A percentile compares a stretch with the other conserved stretches of the same genome.
Evolutionary conservation across 1,140 invertebrate species (phyloP).

Genomic region (Myzus persicae): DNA sequence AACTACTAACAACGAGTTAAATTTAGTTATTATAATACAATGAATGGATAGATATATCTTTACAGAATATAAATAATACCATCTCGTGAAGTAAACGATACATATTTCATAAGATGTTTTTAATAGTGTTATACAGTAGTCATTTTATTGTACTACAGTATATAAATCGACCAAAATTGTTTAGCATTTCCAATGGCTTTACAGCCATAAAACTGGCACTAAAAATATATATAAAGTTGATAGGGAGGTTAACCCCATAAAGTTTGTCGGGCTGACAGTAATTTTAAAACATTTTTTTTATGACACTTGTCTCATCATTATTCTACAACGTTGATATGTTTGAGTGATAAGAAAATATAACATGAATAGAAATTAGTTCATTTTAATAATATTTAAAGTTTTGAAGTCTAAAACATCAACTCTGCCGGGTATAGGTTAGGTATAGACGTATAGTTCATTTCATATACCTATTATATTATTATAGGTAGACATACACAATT

Average conservation of each 20-base stretch:
- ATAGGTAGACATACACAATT: not conserved
- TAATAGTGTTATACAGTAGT: slow-evolving; percentile 15
- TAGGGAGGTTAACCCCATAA: slow-evolving; percentile 42
- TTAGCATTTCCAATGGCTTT: slow-evolving; percentile 50
- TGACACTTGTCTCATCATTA: slow-evolving; percentile 18
- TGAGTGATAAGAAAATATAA: not conserved
- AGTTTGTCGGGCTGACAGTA: slow-evolving; percentile 7
- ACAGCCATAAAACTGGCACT: slow-evolving; percentile 42
- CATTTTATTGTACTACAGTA: slow-evolving; percentile 42
- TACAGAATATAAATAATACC: not conserved
- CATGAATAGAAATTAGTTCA: not conserved
- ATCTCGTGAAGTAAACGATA: slow-evolving; percentile 12
- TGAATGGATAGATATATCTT: not conserved
- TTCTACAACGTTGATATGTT: not conserved
- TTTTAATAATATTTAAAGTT: slow-evolving; percentile 4
- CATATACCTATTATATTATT: not conserved
- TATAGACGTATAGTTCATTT: no score
- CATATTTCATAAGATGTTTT: slow-evolving; percentile 44
- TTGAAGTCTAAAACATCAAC: not conserved
- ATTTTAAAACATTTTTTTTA: slow-evolving; percentile 48
- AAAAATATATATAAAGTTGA: slow-evolving; percentile 35
- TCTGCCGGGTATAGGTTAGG: not conserved
- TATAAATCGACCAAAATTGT: slow-evolving; percentile 48
- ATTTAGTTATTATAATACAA: not conserved
- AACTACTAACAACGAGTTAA: not conserved